Percentiles rank a stretch among this genome's conserved stretches.
Conservation (phyloP, 2,113 vertebrate genomes). For the Odobenus rosmarus region DNA sequence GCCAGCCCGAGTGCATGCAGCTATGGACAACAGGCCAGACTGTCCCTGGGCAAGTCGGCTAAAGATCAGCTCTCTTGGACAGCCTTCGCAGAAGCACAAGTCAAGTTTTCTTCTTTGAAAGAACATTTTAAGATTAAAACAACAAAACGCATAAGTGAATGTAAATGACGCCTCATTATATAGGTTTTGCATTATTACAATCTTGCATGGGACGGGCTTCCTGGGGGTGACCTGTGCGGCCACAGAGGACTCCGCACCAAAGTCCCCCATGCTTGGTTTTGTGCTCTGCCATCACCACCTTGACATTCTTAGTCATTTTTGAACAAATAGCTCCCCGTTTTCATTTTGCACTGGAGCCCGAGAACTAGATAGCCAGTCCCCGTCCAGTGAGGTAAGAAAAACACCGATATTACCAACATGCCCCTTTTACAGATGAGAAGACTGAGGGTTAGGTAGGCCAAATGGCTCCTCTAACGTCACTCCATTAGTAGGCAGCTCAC, state of each 20-base stretch:
- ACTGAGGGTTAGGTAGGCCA: background rate
- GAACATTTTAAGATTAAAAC: background rate
- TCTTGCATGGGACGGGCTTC: background rate
- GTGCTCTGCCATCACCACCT: background rate
- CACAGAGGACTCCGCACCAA: background rate
- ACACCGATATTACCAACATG: background rate
- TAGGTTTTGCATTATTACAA: background rate
- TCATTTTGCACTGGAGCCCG: background rate
- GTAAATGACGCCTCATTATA: background rate
- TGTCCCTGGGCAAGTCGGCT: fast-evolving
- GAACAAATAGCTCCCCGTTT: background rate
- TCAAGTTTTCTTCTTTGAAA: background rate
- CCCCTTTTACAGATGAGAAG: background rate
- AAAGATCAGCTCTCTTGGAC: background rate
- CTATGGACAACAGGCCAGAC: background rate
- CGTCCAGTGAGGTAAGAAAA: background rate
- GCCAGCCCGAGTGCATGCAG: fast-evolving
- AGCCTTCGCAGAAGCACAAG: background rate
- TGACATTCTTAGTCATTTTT: background rate
- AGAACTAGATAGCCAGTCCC: background rate
- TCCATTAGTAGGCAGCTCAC: background rate
- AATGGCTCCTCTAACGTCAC: background rate
- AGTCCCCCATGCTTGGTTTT: background rate
- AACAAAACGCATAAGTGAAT: background rate
- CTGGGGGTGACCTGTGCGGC: fast-evolving